Evolutionary conservation across 2,113 vertebrate species (phyloP).

Genomic region (Smithornis capensis): DNA sequence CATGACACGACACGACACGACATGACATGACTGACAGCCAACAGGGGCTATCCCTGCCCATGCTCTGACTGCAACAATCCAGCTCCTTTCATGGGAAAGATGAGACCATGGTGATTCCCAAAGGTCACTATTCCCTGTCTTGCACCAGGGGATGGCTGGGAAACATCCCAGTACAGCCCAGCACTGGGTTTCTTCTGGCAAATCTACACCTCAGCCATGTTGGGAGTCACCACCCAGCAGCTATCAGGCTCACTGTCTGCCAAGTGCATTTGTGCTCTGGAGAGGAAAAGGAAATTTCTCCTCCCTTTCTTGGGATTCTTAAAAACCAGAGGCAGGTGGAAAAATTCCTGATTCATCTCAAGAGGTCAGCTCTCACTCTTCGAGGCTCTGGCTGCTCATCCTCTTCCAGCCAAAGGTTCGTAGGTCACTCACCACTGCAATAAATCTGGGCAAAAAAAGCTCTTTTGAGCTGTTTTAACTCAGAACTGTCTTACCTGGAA

Average conservation of each 20-base stretch:
- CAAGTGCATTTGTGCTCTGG: neutral
- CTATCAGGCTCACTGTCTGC: accelerated
- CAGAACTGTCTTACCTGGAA: neutral
- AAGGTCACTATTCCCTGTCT: neutral
- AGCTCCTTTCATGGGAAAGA: accelerated
- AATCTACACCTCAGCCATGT: neutral
- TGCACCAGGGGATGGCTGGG: neutral
- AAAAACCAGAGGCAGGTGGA: neutral
- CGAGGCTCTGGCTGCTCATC: accelerated
- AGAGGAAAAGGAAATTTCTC: neutral
- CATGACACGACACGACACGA: neutral
- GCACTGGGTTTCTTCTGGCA: neutral
- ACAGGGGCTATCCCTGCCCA: neutral
- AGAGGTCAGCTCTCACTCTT: neutral
- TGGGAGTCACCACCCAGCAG: neutral
- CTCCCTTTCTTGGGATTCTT: neutral
- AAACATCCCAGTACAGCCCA: neutral
- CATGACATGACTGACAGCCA: accelerated
- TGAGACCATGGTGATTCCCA: accelerated
- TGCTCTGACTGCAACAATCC: neutral
- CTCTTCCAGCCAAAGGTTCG: neutral
- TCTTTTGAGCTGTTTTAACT: neutral
- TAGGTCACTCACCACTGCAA: neutral
- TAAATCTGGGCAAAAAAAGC: neutral
- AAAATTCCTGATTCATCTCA: neutral